These are phyloP conservation scores for Elymnias hypermnestra DNA, from an alignment of 1,140 invertebrate genomes.

Conservation along the genomic window DNA sequence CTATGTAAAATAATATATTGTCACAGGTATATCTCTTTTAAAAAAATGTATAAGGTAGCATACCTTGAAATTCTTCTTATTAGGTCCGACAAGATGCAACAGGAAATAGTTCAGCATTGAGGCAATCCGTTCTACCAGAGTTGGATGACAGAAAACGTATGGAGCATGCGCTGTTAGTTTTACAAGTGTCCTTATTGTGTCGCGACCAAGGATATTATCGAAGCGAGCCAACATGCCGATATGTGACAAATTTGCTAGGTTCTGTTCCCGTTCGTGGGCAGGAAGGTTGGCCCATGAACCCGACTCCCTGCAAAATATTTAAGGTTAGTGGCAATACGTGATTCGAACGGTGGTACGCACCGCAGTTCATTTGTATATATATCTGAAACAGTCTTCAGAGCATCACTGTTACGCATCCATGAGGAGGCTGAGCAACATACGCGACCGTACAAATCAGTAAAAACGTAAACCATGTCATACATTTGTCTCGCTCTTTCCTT, in stretches of 20 bases:
- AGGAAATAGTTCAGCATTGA: slow-evolving; percentile 98
- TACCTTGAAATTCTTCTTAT: slow-evolving; percentile 92
- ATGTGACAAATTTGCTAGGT: slow-evolving; percentile 85
- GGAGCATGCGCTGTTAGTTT: slow-evolving; percentile 90
- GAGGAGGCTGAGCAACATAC: too few species aligned
- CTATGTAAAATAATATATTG: too few species aligned
- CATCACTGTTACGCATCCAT: too few species aligned
- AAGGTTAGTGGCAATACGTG: too few species aligned
- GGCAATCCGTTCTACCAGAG: slow-evolving; percentile 94
- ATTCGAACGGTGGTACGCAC: too few species aligned
- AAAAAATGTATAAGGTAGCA: too few species aligned
- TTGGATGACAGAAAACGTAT: slow-evolving; percentile 92
- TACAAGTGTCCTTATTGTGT: slow-evolving; percentile 91
- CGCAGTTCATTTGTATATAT: too few species aligned
- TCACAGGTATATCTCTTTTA: too few species aligned
- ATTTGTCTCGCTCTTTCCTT: too few species aligned
- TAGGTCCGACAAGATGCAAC: slow-evolving; percentile 90
- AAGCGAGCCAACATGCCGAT: slow-evolving; percentile 91
- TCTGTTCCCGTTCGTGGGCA: slow-evolving; percentile 85
- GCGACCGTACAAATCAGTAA: too few species aligned
- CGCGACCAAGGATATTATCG: slow-evolving; percentile 93
- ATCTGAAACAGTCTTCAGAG: too few species aligned
- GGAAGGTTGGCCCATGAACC: slow-evolving; percentile 87
- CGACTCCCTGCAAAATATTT: slow-evolving; percentile 79
- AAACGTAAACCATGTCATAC: too few species aligned